Percentiles rank a stretch among this genome's conserved stretches.
Conservation (phyloP, 2,888 invertebrate genomes). For the Lymantria dispar region DNA sequence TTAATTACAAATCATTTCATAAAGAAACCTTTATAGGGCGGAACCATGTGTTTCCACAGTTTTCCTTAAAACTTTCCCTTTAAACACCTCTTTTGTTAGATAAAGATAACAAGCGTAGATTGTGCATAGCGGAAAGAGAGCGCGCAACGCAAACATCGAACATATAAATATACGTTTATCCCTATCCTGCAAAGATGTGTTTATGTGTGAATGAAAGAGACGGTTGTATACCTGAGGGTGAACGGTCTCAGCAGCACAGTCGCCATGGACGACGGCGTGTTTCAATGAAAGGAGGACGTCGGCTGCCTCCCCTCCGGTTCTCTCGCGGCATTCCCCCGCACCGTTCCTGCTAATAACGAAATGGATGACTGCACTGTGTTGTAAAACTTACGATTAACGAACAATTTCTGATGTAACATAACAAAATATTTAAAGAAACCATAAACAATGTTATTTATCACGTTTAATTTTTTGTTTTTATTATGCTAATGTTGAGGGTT, state of each 20-base stretch:
- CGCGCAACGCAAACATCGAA: not conserved
- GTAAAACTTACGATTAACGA: constrained; percentile 7
- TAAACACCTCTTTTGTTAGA: constrained; percentile 35
- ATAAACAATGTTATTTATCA: too few relatives aligned
- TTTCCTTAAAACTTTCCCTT: constrained; percentile 26
- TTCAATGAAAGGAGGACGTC: constrained; percentile 94
- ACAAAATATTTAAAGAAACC: too few relatives aligned
- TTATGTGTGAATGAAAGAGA: constrained; percentile 36
- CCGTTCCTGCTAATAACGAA: constrained; percentile 59
- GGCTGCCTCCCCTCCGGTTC: constrained; percentile 87
- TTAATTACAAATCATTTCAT: constrained; percentile 62
- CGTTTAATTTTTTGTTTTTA: too few relatives aligned
- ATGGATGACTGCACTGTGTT: constrained; percentile 15
- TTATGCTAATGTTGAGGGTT: too few relatives aligned
- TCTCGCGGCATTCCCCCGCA: constrained; percentile 80
- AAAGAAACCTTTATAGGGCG: constrained; percentile 28
- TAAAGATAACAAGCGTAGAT: constrained; percentile 15
- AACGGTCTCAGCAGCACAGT: constrained; percentile 75
- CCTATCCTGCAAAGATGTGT: constrained; percentile 16
- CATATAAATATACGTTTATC: constrained; percentile 19
- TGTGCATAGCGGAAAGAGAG: constrained; percentile 14
- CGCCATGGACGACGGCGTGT: constrained; percentile 93
- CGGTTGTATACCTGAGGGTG: constrained; percentile 76
- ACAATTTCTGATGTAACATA: not conserved
- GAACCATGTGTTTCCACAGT: constrained; percentile 27